Percentiles rank a stretch among this genome's conserved stretches.
phyloP scores from a whole-genome alignment of 1,140 invertebrate species.

The Aradophagus sp. region DNA sequence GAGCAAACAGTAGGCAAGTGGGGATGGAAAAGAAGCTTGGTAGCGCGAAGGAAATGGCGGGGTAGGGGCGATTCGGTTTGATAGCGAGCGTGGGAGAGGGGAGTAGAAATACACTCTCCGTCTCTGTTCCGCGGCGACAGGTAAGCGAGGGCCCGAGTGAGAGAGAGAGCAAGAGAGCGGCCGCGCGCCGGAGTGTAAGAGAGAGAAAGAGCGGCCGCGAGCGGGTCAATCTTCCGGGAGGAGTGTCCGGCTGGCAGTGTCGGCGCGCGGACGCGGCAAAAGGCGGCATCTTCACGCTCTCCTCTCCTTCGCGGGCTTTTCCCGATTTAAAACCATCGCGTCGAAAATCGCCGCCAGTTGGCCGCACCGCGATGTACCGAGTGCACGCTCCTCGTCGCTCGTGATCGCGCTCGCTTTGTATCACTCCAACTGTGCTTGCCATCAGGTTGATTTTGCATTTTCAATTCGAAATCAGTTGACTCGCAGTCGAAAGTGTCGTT shows the following conservation, averaged over 20 bases:
- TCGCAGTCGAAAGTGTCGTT: too few relatives aligned
- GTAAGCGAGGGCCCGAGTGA: slow-evolving; percentile 3
- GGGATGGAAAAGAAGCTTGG: slow-evolving; percentile 21
- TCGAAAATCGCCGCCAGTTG: slow-evolving; percentile 35
- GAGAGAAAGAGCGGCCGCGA: slow-evolving; percentile 23
- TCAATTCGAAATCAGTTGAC: too few relatives aligned
- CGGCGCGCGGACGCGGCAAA: slow-evolving; percentile 38
- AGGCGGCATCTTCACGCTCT: slow-evolving; percentile 26
- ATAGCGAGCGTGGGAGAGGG: slow-evolving; percentile 6
- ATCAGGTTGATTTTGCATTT: too few relatives aligned
- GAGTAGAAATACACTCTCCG: slow-evolving; percentile 19
- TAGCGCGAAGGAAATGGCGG: slow-evolving; percentile 1
- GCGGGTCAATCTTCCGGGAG: slow-evolving; percentile 52
- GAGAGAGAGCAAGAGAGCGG: background rate
- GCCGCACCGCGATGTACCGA: slow-evolving; percentile 35
- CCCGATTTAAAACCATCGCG: slow-evolving; percentile 36
- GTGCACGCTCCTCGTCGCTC: slow-evolving; percentile 7
- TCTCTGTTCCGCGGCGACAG: slow-evolving; percentile 16
- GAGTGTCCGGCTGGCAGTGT: slow-evolving; percentile 43
- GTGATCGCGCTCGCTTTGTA: too few relatives aligned
- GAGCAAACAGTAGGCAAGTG: too few relatives aligned
- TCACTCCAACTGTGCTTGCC: too few relatives aligned
- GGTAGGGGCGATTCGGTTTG: slow-evolving; percentile 7
- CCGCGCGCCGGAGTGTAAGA: too few relatives aligned
- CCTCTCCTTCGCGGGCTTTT: slow-evolving; percentile 25